Conservation (phyloP, 2,888 invertebrate genomes). For the Subacronicta megacephala region DNA sequence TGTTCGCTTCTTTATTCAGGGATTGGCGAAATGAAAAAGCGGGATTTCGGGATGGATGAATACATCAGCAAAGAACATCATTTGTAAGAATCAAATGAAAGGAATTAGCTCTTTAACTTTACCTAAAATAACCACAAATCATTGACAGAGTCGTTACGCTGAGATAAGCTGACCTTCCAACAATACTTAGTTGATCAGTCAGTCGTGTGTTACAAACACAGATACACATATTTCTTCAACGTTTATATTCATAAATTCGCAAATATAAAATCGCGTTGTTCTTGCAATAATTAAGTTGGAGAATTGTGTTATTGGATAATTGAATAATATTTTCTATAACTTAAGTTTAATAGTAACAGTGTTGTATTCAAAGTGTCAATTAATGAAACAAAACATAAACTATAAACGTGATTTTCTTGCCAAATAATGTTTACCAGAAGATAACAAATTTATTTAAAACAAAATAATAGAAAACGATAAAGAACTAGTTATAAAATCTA, state of each 20-base stretch:
- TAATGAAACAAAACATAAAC: no score
- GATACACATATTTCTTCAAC: slow-evolving; percentile 23
- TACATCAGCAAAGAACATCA: no score
- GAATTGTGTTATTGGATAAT: no score
- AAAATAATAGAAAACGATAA: neutral
- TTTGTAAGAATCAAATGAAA: no score
- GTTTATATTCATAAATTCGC: slow-evolving; percentile 1
- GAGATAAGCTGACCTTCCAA: slow-evolving; percentile 43
- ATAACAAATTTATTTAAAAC: slow-evolving; percentile 1
- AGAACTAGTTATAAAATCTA: neutral
- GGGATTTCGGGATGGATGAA: no score
- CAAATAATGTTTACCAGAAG: slow-evolving; percentile 22
- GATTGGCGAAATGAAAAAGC: no score
- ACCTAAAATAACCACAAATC: slow-evolving; percentile 5
- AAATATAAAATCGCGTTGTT: neutral
- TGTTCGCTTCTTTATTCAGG: no score
- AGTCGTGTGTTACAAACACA: slow-evolving; percentile 2
- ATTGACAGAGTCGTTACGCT: slow-evolving; percentile 20
- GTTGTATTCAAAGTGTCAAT: neutral
- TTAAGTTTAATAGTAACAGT: neutral
- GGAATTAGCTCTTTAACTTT: no score
- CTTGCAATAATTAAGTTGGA: no score
- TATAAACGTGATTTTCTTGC: no score
- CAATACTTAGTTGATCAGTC: slow-evolving; percentile 27
- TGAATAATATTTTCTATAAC: no score